Evolutionary conservation across 2,797 vertebrate species (phyloP).

Genomic region (Novumbra hubbsi): DNA sequence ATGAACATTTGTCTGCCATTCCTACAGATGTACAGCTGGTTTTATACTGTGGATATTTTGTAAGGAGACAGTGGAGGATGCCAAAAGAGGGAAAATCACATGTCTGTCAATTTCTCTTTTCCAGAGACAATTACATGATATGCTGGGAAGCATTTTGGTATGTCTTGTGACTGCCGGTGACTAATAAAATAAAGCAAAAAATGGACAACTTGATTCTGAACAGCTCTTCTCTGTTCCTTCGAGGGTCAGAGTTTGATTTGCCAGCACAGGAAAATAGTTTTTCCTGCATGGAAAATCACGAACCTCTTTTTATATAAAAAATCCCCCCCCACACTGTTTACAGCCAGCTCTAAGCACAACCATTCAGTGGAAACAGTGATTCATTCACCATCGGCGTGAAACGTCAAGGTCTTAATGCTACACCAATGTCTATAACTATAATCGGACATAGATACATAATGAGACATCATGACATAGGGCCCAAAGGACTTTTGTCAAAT

Average conservation of each 20-base stretch:
- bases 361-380: conserved; percentile 60
- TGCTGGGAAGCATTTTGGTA: conserved; percentile 31
- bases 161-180: conserved; percentile 44
- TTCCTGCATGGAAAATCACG: conserved; percentile 56
- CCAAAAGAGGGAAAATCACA: not conserved
- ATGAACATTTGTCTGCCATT: not conserved
- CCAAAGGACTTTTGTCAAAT: not conserved
- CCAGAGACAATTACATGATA: conserved; percentile 38
- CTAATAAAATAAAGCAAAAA: conserved; percentile 53
- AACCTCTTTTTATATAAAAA: conserved; percentile 21
- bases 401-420: conserved; percentile 36
- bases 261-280: conserved; percentile 39
- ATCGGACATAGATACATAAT: conserved; percentile 21
- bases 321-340: conserved; percentile 2
- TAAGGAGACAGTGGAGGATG: not conserved
- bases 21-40: not conserved
- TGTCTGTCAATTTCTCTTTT: conserved; percentile 24
- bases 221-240: conserved; percentile 39
- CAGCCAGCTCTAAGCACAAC: conserved; percentile 18
- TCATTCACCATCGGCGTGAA: conserved; percentile 31
- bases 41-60: not conserved
- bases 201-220: conserved; percentile 36
- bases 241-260: conserved; percentile 30
- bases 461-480: conserved; percentile 26
- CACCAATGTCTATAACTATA: conserved; percentile 38